Evolutionary conservation across 2,888 invertebrate species (phyloP), one percentile per base, ranked within the genome.

Genomic region (Lochmaea capreae): DNA sequence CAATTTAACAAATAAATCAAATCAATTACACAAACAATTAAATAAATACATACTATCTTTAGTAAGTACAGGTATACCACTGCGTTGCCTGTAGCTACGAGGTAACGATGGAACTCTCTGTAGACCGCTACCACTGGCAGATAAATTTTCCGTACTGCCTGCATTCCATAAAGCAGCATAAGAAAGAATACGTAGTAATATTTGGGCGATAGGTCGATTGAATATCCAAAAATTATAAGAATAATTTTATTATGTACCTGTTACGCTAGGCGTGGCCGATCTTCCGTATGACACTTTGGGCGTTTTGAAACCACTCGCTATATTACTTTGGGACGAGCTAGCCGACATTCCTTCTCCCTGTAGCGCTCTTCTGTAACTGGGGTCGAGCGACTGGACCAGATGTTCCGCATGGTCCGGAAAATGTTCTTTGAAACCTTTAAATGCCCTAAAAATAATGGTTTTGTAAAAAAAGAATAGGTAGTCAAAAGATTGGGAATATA

Each of bases 331-430:
- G n/a, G 89, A 89, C 72, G 89, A 89, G 79, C 89, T 89, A 46
- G 89, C 88, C 6, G 89, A 85, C 82, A 92, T 91, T 81, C 92
- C 90, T 74, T 87, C 87, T 2, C 87, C 86, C 79, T 87, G 86
- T 46, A 95, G 85, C 74, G 92, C 90, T 78, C 92, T 89, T 85
- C 93, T 91, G 84, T 94, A 93, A 66, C 90, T 92, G 1, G 93
- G 90, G 84, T 99, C 99, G 66, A 99, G 89, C 0, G 93, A 92
- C 70, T 93, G 91, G 81, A 97, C 91, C 78, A 99, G 88, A 39
- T 90, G 89, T 77, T 98, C 97, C 0, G 97, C 97, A 81, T 95
- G 93, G 2, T 94, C 95, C 0, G 96, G 96, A 88, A 98, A 98
- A 84, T 96, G 95, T 2, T 94, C 93, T 69, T 94, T 92, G 88